Percentiles rank a stretch among this genome's conserved stretches.
Conservation (phyloP, 2,888 invertebrate species). For the Patella caerulea region DNA sequence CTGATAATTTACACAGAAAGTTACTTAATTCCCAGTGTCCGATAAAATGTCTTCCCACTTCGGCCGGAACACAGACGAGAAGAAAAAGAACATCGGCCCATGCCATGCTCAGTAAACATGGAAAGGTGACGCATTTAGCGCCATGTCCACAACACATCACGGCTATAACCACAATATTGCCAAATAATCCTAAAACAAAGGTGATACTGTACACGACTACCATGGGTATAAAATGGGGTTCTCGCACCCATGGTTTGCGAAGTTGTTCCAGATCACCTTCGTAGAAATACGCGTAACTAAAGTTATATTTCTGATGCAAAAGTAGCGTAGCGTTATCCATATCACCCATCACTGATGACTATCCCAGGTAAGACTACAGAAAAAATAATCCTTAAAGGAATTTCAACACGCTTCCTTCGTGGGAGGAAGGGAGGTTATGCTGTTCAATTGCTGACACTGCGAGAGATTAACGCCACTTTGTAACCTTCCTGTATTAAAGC, state of each 20-base stretch:
- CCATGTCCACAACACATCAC: slow-evolving; percentile 71
- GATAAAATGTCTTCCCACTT: slow-evolving; percentile 71
- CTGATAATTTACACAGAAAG: slow-evolving; percentile 73
- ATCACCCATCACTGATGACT: background rate
- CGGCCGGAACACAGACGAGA: slow-evolving; percentile 73
- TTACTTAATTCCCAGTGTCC: slow-evolving; percentile 72
- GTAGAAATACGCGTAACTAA: slow-evolving; percentile 32
- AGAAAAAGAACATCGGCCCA: slow-evolving; percentile 73
- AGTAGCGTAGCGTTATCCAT: background rate
- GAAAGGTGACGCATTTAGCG: slow-evolving; percentile 66
- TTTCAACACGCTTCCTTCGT: too few species aligned
- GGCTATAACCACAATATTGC: slow-evolving; percentile 73
- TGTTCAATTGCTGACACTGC: too few species aligned
- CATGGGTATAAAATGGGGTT: slow-evolving; percentile 60
- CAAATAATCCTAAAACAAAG: slow-evolving; percentile 72
- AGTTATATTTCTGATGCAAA: slow-evolving; percentile 1
- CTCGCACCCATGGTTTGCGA: slow-evolving; percentile 43
- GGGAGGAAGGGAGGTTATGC: too few species aligned
- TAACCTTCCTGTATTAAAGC: too few species aligned
- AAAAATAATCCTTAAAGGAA: too few species aligned
- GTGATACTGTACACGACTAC: slow-evolving; percentile 53
- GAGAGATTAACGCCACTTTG: too few species aligned
- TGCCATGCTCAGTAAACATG: slow-evolving; percentile 67
- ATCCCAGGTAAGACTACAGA: too few species aligned
- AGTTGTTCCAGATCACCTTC: slow-evolving; percentile 44